Base-by-base conservation (phyloP, 2,113 vertebrate species). In the Chlamydotis undulata region DNA sequence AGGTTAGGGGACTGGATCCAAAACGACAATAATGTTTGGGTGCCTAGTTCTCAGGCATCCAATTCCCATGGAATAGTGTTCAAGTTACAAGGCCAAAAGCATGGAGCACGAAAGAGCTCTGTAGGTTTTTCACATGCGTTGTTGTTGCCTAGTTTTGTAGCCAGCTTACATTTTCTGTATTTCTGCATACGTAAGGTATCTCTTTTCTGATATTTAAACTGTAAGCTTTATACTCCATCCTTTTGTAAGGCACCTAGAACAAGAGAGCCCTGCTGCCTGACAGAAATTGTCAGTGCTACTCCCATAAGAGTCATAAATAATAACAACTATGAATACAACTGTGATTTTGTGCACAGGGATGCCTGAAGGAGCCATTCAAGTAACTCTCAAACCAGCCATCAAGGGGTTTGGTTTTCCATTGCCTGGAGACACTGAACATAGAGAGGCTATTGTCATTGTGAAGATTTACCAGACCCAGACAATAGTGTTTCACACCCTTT, bases 301-400 rank as follows among this genome's bases (percentile, higher is more conserved):
- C 63, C 53, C 45, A 4, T n/a, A 33, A 2, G 14, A 77, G 26
- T 73, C 50, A 73, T 80, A 90, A 88, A 80, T 77, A 84, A 86
- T 52, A 90, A 47, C 15, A 71, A 77, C 43, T 73, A 22, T 37
- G 41, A 93, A 85, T 64, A 68, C 55, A 71, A 43, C 22, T 77
- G 81, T 61, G 59, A 87, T 76, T 95, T 91, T 76, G 28, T 73
- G 10, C 39, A 61, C 70, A 87, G 68, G 49, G 64, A 13, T 77
- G 68, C 56, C 55, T 69, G 49, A 37, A 85, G 63, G 47, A 87
- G 24, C 53, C n/a, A 53, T 83, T 84, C 78, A 61, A 94, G 45
- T 68, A 84, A 65, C 13, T 89, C 69, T 71, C 61, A 90, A 67
- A 82, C 11, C 3, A 2, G 18, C 78, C n/a, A 28, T 90, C 41